Evolutionary conservation across 2,888 invertebrate genomes (phyloP).

Genomic region (Latrodectus hesperus): DNA sequence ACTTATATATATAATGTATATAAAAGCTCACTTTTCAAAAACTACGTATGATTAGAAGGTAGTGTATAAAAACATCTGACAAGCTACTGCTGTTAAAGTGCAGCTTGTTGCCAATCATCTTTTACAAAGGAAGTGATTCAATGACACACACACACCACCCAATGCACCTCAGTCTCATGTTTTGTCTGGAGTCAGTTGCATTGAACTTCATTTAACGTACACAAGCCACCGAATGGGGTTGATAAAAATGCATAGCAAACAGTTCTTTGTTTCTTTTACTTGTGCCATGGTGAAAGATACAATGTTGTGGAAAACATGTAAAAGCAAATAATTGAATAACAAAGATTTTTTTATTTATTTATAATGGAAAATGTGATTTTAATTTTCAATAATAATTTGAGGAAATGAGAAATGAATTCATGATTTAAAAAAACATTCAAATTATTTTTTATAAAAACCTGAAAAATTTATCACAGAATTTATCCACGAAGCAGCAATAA

Average conservation of each 20-base stretch:
- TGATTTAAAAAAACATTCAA: too few relatives aligned
- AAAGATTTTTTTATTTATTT: too few relatives aligned
- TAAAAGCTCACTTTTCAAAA: slow-evolving; percentile 53
- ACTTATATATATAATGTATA: slow-evolving; percentile 41
- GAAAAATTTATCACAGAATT: too few relatives aligned
- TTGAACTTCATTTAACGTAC: slow-evolving; percentile 1
- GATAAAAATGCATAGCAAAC: slow-evolving; percentile 33
- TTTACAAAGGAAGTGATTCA: slow-evolving; percentile 23
- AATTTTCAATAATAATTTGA: too few relatives aligned
- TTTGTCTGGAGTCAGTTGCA: neutral
- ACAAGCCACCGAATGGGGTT: slow-evolving; percentile 4
- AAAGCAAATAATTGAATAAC: too few relatives aligned
- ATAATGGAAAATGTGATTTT: too few relatives aligned
- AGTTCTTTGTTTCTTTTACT: slow-evolving; percentile 4
- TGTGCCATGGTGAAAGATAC: neutral
- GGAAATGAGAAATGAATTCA: too few relatives aligned
- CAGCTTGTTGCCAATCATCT: neutral
- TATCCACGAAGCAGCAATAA: too few relatives aligned
- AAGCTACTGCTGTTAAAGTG: slow-evolving; percentile 1
- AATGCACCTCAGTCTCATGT: neutral
- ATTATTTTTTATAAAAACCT: too few relatives aligned
- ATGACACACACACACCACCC: slow-evolving; percentile 39
- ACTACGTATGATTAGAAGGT: slow-evolving; percentile 61
- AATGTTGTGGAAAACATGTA: neutral
- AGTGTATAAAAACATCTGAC: slow-evolving; percentile 31